Evolutionary conservation across 2,888 invertebrate species (phyloP).

Genomic region (Sphaerophoria taeniata): DNA sequence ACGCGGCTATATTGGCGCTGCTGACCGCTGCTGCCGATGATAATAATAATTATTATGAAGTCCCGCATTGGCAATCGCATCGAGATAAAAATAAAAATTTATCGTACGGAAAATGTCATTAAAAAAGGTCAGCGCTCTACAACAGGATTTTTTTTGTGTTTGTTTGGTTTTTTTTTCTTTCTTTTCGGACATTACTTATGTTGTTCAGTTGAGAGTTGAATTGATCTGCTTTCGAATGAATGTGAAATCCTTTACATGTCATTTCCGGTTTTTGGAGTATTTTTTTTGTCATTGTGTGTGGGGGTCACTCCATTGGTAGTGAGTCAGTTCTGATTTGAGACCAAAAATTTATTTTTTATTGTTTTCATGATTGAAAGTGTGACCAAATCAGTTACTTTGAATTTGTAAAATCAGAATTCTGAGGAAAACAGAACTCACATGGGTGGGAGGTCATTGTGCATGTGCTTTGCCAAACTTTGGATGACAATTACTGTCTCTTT

Average conservation of each 20-base stretch:
- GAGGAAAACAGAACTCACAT: too few relatives aligned
- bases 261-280: conserved; percentile 55
- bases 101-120: conserved; percentile 68
- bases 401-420: background rate
- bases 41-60: conserved; percentile 30
- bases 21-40: too few relatives aligned
- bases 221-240: conserved; percentile 15
- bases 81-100: conserved; percentile 56
- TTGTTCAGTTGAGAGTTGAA: conserved; percentile 15
- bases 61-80: conserved; percentile 32
- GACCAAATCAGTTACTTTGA: background rate
- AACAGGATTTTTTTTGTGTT: conserved; percentile 62
- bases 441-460: too few relatives aligned
- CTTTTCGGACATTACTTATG: background rate
- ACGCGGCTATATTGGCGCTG: background rate
- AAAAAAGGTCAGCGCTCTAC: conserved; percentile 72
- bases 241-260: conserved; percentile 52
- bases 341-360: background rate
- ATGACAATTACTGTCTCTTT: too few relatives aligned
- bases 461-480: too few relatives aligned
- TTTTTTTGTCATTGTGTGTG: conserved; percentile 16
- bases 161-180: background rate
- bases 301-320: conserved; percentile 16
- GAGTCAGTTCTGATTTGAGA: conserved; percentile 39
- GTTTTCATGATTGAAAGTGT: background rate